These are phyloP conservation scores for Platalea minor DNA, from an alignment of 2,797 vertebrate genomes.

Conservation along the genomic window DNA sequence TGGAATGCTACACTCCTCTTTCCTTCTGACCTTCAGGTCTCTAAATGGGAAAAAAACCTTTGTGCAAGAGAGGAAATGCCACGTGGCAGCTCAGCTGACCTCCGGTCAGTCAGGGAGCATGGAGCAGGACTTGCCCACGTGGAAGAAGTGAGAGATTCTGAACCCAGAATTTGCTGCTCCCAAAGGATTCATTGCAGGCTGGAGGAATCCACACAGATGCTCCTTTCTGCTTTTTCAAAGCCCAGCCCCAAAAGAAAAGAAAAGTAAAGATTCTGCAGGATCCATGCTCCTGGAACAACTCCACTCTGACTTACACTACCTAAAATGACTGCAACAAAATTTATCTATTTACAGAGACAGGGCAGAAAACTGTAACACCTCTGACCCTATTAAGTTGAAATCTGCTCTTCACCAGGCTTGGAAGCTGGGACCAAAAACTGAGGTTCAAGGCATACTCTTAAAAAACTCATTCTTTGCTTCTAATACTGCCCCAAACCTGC, in stretches of 20 bases:
- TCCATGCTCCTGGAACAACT: neutral
- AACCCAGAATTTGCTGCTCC: neutral
- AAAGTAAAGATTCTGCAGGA: neutral
- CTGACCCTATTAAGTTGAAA: neutral
- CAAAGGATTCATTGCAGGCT: neutral
- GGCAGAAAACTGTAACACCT: neutral
- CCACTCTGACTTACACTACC: neutral
- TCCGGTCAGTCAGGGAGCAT: neutral
- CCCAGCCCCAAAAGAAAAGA: neutral
- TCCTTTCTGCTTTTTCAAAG: neutral
- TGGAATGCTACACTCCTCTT: neutral
- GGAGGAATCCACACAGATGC: neutral
- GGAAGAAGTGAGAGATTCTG: neutral
- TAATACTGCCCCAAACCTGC: neutral
- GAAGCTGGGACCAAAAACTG: neutral
- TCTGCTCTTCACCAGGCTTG: neutral
- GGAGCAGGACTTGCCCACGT: neutral
- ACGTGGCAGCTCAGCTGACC: neutral
- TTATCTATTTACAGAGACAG: neutral
- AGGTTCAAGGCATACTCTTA: neutral
- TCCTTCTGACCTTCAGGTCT: neutral
- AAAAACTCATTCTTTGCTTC: neutral
- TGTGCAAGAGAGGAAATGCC: neutral
- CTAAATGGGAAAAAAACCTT: neutral
- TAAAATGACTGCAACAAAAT: neutral